Evolutionary conservation across 2,113 vertebrate genomes (phyloP).

Genomic region (Paracyprichromis sp.): DNA sequence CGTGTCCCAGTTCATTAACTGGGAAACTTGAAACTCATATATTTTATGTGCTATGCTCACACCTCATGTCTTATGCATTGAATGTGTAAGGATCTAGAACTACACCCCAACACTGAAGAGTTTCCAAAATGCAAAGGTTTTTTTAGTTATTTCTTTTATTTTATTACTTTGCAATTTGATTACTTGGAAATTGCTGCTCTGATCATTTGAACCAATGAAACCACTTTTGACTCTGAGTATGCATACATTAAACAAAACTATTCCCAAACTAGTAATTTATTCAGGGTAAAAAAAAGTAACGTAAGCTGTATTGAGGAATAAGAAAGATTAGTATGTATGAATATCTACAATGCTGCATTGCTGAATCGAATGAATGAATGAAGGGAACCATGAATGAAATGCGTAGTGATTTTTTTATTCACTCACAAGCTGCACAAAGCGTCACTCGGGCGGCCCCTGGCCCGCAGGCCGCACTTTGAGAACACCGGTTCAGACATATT

Average conservation of each 20-base stretch:
- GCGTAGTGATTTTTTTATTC: neutral
- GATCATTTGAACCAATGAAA: neutral
- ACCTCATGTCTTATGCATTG: neutral
- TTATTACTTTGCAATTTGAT: neutral
- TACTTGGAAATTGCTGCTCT: neutral
- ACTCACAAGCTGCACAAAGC: neutral
- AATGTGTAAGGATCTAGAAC: neutral
- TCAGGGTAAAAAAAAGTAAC: neutral
- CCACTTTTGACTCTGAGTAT: neutral
- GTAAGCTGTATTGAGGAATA: neutral
- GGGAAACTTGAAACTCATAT: neutral
- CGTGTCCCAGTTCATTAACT: neutral
- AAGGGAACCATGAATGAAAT: neutral
- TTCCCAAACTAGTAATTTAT: neutral
- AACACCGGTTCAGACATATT: neutral
- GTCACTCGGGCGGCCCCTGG: rapidly evolving
- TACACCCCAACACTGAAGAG: neutral
- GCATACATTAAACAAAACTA: neutral
- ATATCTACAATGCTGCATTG: neutral
- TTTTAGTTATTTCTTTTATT: rapidly evolving
- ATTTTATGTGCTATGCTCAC: neutral
- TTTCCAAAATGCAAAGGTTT: neutral
- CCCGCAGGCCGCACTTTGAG: neutral
- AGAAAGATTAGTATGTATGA: neutral
- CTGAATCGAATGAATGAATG: neutral